A percentile compares a stretch with the other conserved stretches of the same genome.
Evolutionary conservation across 2,113 vertebrate genomes (phyloP).

Genomic region (Tychaedon coryphoeus): DNA sequence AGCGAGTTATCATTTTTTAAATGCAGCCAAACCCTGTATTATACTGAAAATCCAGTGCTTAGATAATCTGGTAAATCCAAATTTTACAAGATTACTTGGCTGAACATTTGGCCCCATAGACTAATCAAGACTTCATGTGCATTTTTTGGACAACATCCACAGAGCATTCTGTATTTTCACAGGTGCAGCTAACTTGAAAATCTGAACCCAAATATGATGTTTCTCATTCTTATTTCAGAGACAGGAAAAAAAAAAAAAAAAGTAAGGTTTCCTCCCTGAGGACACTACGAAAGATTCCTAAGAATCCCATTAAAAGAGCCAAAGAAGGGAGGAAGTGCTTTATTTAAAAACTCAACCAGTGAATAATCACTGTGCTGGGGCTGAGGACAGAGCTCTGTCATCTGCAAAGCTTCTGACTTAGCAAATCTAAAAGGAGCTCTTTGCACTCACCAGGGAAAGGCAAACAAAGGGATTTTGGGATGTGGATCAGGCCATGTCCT

Average conservation of each 20-base stretch:
- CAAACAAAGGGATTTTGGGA: not conserved
- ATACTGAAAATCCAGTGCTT: not conserved
- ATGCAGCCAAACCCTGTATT: not conserved
- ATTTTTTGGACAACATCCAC: not conserved
- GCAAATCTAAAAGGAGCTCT: not conserved
- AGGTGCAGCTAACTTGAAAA: not conserved
- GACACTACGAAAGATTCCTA: not conserved
- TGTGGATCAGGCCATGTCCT: not conserved
- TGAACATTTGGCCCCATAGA: accelerated
- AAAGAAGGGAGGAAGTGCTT: slow-evolving; percentile 26
- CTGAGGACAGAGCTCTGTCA: not conserved
- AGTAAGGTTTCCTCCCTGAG: not conserved
- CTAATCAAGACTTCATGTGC: accelerated
- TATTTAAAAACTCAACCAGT: slow-evolving; percentile 12
- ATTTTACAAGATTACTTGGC: not conserved
- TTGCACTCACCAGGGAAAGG: not conserved
- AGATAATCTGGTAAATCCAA: not conserved
- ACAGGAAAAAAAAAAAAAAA: not conserved
- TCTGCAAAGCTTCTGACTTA: not conserved
- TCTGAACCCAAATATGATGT: not conserved
- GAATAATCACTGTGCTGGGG: not conserved
- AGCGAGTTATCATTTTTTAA: not conserved
- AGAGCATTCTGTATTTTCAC: not conserved
- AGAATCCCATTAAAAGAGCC: not conserved
- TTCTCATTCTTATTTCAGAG: not conserved